phyloP scores from a whole-genome alignment of 2,113 vertebrate species.

The Romanogobio albipinnatus region DNA sequence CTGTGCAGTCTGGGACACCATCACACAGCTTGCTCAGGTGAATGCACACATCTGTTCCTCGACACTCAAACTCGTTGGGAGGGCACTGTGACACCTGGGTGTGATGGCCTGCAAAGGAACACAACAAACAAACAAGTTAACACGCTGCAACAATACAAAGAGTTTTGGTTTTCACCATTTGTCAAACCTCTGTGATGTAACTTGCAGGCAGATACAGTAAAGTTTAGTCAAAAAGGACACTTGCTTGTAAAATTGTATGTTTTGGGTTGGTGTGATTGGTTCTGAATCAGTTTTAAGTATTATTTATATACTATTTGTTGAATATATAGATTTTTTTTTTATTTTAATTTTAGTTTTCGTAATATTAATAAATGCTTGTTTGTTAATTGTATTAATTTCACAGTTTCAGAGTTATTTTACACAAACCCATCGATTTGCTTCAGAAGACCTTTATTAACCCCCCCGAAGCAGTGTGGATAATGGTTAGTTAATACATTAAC shows the following conservation, averaged over 20 bases:
- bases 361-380: not conserved
- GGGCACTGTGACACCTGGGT: constrained; percentile 88
- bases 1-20: constrained; percentile 84
- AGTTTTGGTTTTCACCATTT: not conserved
- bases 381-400: too few species aligned
- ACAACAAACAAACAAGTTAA: constrained; percentile 44
- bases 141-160: constrained; percentile 10
- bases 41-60: constrained; percentile 90
- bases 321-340: not conserved
- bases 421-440: too few species aligned
- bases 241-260: not conserved
- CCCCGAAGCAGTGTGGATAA: too few species aligned
- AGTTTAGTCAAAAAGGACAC: too few species aligned
- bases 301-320: not conserved
- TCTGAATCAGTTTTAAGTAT: not conserved
- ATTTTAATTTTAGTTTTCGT: not conserved
- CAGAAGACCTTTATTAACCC: too few species aligned
- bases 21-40: constrained; percentile 91
- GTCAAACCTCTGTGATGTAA: too few species aligned
- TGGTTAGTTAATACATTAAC: too few species aligned
- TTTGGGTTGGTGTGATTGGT: not conserved
- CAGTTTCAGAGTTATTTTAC: too few species aligned
- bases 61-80: constrained; percentile 90
- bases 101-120: constrained; percentile 81
- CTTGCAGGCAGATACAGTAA: too few species aligned